phyloP scores from a whole-genome alignment of 2,888 invertebrate genomes.

The Agrypnus murinus region DNA sequence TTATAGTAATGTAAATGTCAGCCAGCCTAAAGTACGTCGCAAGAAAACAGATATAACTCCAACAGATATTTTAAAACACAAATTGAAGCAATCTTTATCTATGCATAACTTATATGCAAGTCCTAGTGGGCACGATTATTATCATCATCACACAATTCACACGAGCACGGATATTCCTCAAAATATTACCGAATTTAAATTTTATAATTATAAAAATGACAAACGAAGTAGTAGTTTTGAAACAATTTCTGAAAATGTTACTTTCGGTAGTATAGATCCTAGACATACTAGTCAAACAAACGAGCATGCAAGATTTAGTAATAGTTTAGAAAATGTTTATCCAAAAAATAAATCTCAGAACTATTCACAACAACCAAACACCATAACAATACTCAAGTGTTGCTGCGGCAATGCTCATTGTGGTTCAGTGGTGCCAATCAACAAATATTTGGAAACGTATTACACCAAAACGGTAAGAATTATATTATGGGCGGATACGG shows the following conservation, averaged over 20 bases:
- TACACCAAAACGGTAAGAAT: constrained; percentile 67
- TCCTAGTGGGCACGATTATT: constrained; percentile 52
- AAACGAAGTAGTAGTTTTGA: constrained; percentile 46
- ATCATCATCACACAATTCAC: constrained; percentile 69
- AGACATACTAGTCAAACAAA: constrained; percentile 26
- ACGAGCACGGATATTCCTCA: constrained; percentile 56
- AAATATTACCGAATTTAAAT: constrained; percentile 41
- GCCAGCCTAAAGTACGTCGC: constrained; percentile 16
- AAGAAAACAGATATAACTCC: constrained; percentile 60
- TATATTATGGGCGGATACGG: constrained; percentile 34
- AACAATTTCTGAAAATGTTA: constrained; percentile 45
- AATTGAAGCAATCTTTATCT: constrained; percentile 69
- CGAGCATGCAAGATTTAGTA: constrained; percentile 11
- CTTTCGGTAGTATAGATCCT: constrained; percentile 33
- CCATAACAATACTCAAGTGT: constrained; percentile 59
- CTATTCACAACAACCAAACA: constrained; percentile 1
- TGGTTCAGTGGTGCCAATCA: constrained; percentile 66
- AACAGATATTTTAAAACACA: constrained; percentile 61
- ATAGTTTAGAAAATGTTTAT: constrained; percentile 17
- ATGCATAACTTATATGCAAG: constrained; percentile 66
- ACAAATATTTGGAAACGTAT: constrained; percentile 70
- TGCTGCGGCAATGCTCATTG: constrained; percentile 60
- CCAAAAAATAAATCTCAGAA: neutral
- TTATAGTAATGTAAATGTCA: neutral
- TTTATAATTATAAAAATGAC: constrained; percentile 40